Evolutionary conservation across 1,140 invertebrate genomes (phyloP), one percentile per base, ranked within the genome.

Genomic region (Scylla paramamosain): DNA sequence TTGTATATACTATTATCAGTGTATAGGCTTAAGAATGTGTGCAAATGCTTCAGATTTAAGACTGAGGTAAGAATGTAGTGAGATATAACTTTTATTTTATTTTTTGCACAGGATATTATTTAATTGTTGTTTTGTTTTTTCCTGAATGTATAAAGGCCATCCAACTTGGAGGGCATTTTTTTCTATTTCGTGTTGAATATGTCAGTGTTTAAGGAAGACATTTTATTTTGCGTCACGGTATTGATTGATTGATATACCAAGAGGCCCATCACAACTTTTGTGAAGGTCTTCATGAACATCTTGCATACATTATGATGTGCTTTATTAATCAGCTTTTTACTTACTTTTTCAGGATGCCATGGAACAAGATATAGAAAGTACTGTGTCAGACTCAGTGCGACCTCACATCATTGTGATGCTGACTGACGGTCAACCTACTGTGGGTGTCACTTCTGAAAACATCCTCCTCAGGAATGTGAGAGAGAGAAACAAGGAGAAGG

Each of bases 381-480:
- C 94, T 16, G 93, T 89, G 4, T 52, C 96, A 25, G 92, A 92
- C 4, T 88, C 88, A 16, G 92, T 94, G 84, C 52, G 92, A 31
- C 88, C 89, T 1, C 83, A 93, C 86, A 94, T 95, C 48, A 97
- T 98, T 12, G 97, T 98, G 29, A 98, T 98, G 97, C 96, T 98
- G 48, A 98, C 98, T 1, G 98, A 98, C 96, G 98, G 98, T 67
- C 97, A 98, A 95, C 97, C 98, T 7, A 98, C 98, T 2, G 97
- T 97, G 0, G 98, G 98, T 14, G 97, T 97, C 95, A 97, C 97
- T 0, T 97, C 97, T 90, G 96, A 97, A 0, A 96, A 97, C 0
- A 97, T 97, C 93, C 98, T 98, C 87, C 97, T 98, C 7, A 96
- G 94, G 95, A 96, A 97, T 96, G 96, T 97, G 28, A 25, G 95